These are phyloP conservation scores for Athripsodes cinereus DNA, from an alignment of 2,888 invertebrate species.

Conservation along the genomic window DNA sequence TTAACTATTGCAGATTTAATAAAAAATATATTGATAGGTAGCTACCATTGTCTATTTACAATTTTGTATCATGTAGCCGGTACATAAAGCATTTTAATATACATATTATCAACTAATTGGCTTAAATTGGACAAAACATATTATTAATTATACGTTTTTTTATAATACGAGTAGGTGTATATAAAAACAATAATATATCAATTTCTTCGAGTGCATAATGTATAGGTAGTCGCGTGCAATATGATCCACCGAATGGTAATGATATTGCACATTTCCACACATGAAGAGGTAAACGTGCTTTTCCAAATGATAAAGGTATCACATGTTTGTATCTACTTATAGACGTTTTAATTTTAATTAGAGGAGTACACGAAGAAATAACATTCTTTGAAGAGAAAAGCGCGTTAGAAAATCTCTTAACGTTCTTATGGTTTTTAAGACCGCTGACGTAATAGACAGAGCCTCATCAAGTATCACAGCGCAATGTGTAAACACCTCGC, in stretches of 20 bases:
- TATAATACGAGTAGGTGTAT: no score
- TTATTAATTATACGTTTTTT: background rate
- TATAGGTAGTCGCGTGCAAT: constrained; percentile 40
- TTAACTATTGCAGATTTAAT: no score
- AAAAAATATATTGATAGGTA: no score
- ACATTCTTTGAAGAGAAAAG: constrained; percentile 53
- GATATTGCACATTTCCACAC: constrained; percentile 37
- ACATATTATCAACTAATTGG: constrained; percentile 3
- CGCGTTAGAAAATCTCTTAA: constrained; percentile 44
- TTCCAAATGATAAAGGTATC: constrained; percentile 27
- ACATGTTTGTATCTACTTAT: background rate
- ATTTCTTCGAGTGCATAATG: no score
- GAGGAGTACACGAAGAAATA: constrained; percentile 30
- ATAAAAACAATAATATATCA: no score
- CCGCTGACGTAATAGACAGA: constrained; percentile 46
- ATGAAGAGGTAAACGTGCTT: constrained; percentile 24
- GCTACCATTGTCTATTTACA: no score
- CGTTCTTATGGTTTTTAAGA: constrained; percentile 52
- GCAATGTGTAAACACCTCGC: no score
- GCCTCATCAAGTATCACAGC: no score
- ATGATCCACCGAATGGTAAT: constrained; percentile 28
- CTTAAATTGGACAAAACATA: constrained; percentile 1
- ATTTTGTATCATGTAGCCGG: background rate
- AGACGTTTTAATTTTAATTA: constrained; percentile 6
- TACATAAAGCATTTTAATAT: background rate